These are phyloP conservation scores for Oreortyx pictus DNA, from an alignment of 2,797 vertebrate species.

Conservation along the genomic window DNA sequence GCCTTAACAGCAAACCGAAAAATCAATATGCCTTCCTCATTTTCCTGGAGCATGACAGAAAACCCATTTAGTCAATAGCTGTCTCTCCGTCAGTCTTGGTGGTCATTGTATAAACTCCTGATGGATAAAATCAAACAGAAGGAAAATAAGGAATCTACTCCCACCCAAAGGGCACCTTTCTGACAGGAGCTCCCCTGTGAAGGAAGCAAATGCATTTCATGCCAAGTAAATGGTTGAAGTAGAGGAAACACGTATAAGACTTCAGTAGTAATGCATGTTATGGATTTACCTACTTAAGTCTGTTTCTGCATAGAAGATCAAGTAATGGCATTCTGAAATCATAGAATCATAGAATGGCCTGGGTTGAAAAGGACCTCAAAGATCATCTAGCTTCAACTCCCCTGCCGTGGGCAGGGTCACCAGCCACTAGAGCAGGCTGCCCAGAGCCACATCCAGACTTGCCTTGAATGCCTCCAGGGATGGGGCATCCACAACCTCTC, in stretches of 20 bases:
- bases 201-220: background rate
- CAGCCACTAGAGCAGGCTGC: too few species aligned
- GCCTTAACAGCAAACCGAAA: slow-evolving; percentile 7
- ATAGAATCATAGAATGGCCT: too few species aligned
- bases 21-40: slow-evolving; percentile 42
- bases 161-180: background rate
- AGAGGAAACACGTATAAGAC: background rate
- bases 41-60: slow-evolving; percentile 23
- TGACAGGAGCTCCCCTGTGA: background rate
- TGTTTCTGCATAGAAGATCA: background rate
- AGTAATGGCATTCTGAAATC: background rate
- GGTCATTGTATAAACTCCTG: background rate
- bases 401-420: too few species aligned
- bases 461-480: too few species aligned
- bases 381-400: too few species aligned
- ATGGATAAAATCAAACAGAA: background rate
- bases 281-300: background rate
- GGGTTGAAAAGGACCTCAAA: too few species aligned
- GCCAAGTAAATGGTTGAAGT: background rate
- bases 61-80: background rate
- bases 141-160: background rate
- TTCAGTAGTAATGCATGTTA: background rate
- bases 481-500: too few species aligned
- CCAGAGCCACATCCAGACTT: too few species aligned
- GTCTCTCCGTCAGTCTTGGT: background rate